Conservation (phyloP, 1,140 invertebrate genomes). For the Doryteuthis pealeii region DNA sequence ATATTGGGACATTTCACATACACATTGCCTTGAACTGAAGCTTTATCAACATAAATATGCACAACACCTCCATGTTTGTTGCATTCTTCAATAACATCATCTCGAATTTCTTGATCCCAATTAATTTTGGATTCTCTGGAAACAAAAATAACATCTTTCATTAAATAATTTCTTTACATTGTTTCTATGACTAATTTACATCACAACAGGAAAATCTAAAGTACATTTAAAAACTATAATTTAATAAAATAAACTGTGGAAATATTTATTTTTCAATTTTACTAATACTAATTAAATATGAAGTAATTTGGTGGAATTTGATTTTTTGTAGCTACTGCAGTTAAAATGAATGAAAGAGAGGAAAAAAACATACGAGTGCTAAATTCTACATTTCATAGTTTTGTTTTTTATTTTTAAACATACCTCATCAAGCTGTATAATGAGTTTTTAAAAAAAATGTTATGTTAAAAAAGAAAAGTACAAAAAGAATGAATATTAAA, state of each 20-base stretch:
- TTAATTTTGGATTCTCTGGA: conserved; percentile 60
- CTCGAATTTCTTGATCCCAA: conserved; percentile 91
- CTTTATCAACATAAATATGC: conserved; percentile 96
- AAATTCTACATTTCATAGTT: too few relatives aligned
- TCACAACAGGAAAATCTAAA: too few relatives aligned
- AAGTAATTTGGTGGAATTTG: too few relatives aligned
- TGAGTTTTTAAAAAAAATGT: too few relatives aligned
- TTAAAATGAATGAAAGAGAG: background rate
- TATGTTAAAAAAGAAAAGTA: background rate
- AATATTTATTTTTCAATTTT: too few relatives aligned
- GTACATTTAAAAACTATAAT: background rate
- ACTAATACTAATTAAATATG: too few relatives aligned
- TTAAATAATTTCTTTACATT: background rate
- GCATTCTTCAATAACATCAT: conserved; percentile 99
- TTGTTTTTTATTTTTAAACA: too few relatives aligned
- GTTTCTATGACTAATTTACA: background rate
- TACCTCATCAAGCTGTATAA: too few relatives aligned
- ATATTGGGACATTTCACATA: conserved; percentile 99
- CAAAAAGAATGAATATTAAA: background rate
- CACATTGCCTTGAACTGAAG: conserved; percentile 93
- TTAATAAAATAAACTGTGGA: too few relatives aligned
- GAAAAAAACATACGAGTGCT: too few relatives aligned
- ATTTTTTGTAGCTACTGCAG: too few relatives aligned
- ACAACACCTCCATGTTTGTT: conserved; percentile 96
- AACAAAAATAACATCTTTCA: conserved; percentile 25